These are phyloP conservation scores for Illadopsis cleaveri DNA, from an alignment of 2,113 vertebrate genomes.

Conservation along the genomic window DNA sequence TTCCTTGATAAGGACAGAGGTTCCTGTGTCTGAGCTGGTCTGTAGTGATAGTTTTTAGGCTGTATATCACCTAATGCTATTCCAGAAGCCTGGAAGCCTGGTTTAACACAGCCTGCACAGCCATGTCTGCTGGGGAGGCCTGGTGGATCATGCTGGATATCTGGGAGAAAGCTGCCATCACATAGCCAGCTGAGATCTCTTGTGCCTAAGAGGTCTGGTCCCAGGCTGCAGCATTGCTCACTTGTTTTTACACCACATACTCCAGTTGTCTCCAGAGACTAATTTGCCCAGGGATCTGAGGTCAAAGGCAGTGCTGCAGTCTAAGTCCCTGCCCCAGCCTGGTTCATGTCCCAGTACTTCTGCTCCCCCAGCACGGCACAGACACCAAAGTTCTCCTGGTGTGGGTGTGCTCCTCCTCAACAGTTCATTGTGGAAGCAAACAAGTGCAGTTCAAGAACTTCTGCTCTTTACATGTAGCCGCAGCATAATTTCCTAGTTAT, in stretches of 20 bases:
- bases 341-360: not conserved
- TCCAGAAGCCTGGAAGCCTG: not conserved
- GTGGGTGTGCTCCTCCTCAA: fast-evolving
- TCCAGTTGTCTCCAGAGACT: not conserved
- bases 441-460: not conserved
- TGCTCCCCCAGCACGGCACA: fast-evolving
- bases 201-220: not conserved
- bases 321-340: not conserved
- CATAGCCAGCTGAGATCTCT: fast-evolving
- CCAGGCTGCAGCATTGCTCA: not conserved
- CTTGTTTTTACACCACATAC: not conserved
- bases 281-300: not conserved
- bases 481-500: not conserved
- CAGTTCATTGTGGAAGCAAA: not conserved
- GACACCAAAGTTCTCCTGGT: not conserved
- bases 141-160: not conserved
- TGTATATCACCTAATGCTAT: not conserved
- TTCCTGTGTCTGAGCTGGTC: not conserved
- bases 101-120: not conserved
- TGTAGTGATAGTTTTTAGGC: not conserved
- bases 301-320: not conserved
- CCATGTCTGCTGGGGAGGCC: not conserved
- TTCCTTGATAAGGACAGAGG: not conserved
- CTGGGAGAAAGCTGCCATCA: not conserved
- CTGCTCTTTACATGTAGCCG: not conserved